Base-by-base conservation (phyloP, 2,113 vertebrate species). In the Callaeas wilsoni region DNA sequence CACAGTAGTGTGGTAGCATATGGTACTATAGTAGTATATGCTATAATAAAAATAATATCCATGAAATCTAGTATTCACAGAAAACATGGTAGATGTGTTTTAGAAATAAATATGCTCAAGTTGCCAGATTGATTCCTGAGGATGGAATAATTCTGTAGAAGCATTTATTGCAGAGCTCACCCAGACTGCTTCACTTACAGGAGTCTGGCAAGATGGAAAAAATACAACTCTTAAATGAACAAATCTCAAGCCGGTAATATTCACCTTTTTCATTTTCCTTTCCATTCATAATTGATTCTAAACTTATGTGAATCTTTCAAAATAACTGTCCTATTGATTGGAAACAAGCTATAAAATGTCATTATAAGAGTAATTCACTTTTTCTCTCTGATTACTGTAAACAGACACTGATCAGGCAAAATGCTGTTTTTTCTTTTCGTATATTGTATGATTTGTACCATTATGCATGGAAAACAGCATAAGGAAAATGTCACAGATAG, bases 241-340 rank as follows among this genome's bases (percentile, higher is more conserved):
- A 87, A 64, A 94, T 90, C 84, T 93, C 83, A 93, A 92, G 16
- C 63, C 63, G 88, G 53, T 73, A 73, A 82, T 94, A 89, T 21
- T 86, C 68, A 83, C 90, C 49, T 91, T 95, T 92, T 97, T 97
- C 79, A 95, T 97, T 95, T 96, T 97, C 83, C 41, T 93, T 96
- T 96, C 89, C 63, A 87, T 97, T 97, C 94, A 94, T 97, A 98
- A 98, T 97, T 98, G 97, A 97, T 97, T 98, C 65, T 93, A 94
- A 97, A 96, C 63, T 86, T 92, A 67, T 10, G 56, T 95, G 95
- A 97, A 95, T 97, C 95, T 97, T 97, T 97, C 96, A 97, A 94
- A 97, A 96, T 97, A 97, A 96, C 96, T 97, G 96, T 97, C 89
- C 95, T 97, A 97, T 97, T 97, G 97, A 98, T 98, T 95, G 71